Percentiles rank a stretch among this genome's conserved stretches.
Conservation (phyloP, 2,888 invertebrate genomes). For the Masnerella sp. region DNA sequence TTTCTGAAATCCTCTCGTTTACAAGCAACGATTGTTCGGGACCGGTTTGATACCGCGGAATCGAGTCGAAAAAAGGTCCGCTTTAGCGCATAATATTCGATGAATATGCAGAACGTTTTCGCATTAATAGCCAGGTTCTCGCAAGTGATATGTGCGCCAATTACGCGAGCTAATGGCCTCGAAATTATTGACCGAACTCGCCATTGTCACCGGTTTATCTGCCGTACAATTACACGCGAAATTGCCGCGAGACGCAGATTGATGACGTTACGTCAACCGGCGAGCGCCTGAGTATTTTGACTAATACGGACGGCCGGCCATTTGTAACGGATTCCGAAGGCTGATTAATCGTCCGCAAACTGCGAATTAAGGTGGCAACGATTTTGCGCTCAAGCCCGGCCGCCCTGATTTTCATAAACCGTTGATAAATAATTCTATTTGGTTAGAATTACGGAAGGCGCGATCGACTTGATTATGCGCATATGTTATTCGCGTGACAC, state of each 20-base stretch:
- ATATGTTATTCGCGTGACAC: constrained; percentile 17
- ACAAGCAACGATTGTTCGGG: not conserved
- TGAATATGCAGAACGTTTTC: constrained; percentile 52
- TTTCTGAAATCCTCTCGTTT: too few species aligned
- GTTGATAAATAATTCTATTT: constrained; percentile 28
- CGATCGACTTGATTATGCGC: constrained; percentile 15
- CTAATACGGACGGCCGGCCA: constrained; percentile 10
- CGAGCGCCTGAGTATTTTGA: constrained; percentile 3
- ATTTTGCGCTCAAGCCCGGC: too few species aligned
- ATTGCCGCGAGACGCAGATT: constrained; percentile 15
- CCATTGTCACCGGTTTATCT: constrained; percentile 27
- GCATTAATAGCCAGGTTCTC: constrained; percentile 41
- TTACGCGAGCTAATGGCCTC: constrained; percentile 22
- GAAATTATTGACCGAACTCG: constrained; percentile 22
- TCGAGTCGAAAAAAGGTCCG: constrained; percentile 19
- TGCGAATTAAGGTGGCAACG: constrained; percentile 7
- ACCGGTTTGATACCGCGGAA: constrained; percentile 46
- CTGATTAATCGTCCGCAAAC: not conserved
- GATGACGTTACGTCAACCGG: constrained; percentile 8
- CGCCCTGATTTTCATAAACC: constrained; percentile 23
- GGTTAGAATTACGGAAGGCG: constrained; percentile 3
- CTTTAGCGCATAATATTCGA: constrained; percentile 52
- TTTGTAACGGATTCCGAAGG: constrained; percentile 12
- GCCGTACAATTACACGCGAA: constrained; percentile 3
- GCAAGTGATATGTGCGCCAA: constrained; percentile 27